Percentiles rank a stretch among this genome's conserved stretches.
These are phyloP conservation scores for Prunella himalayana DNA, from an alignment of 2,113 vertebrate species.

Conservation along the genomic window DNA sequence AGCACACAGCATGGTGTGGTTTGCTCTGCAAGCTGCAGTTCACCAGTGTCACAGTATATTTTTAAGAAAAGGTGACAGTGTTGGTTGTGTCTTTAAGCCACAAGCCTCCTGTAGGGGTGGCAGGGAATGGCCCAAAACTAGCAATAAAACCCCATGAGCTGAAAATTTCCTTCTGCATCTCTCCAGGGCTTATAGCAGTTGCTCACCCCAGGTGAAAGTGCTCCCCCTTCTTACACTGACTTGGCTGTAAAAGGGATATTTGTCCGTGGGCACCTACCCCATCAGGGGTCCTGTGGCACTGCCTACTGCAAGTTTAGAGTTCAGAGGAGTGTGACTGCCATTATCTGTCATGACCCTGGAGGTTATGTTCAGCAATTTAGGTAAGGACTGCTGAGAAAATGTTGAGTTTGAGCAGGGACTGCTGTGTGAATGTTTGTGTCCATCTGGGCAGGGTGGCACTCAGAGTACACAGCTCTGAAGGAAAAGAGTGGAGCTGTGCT, in stretches of 20 bases:
- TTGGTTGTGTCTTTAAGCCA: neutral
- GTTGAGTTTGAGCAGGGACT: neutral
- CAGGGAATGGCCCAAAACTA: neutral
- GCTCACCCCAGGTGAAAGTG: neutral
- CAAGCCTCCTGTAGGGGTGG: neutral
- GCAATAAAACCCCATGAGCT: neutral
- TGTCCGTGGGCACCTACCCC: neutral
- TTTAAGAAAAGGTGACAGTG: neutral
- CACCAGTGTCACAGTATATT: neutral
- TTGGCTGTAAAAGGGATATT: neutral
- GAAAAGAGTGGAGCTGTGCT: neutral
- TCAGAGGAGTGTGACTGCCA: neutral
- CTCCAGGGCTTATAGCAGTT: neutral
- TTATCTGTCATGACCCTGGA: neutral
- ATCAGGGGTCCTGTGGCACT: neutral
- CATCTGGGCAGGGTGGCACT: neutral
- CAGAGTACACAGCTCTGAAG: neutral
- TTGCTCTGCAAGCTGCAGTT: slow-evolving; percentile 7
- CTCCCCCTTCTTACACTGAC: neutral
- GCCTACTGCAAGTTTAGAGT: neutral
- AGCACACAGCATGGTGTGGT: neutral
- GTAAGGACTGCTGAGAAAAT: slow-evolving; percentile 3
- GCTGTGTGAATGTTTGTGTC: neutral
- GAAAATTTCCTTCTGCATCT: neutral
- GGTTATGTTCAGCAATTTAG: neutral